Percentiles rank a stretch among this genome's conserved stretches.
Evolutionary conservation across 2,113 vertebrate genomes (phyloP).

Genomic region (Gallinago media): DNA sequence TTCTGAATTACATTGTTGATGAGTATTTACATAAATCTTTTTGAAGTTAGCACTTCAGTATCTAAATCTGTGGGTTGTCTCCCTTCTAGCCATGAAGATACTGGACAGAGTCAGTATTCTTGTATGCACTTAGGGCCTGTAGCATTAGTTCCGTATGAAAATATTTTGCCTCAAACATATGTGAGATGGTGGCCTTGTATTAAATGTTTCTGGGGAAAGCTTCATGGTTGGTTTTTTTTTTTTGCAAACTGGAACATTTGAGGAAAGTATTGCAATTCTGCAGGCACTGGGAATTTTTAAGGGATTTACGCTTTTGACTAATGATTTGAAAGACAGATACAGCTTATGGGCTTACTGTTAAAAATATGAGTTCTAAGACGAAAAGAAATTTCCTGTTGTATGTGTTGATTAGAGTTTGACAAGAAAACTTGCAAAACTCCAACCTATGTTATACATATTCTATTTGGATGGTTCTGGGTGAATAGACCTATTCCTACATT

Average conservation of each 20-base stretch:
- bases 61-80: background rate
- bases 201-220: background rate
- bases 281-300: background rate
- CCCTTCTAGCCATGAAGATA: rapidly evolving
- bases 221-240: background rate
- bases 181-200: background rate
- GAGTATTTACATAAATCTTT: background rate
- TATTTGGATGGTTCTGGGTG: background rate
- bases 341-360: background rate
- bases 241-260: background rate
- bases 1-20: background rate
- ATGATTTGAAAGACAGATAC: background rate
- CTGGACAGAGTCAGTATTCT: background rate
- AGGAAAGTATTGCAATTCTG: background rate
- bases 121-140: background rate
- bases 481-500: background rate
- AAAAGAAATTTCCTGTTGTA: background rate
- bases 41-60: background rate
- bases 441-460: background rate
- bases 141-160: background rate
- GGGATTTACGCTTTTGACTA: background rate
- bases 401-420: background rate
- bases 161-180: background rate
- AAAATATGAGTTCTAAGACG: background rate
- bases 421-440: background rate